Percentiles rank a stretch among this genome's conserved stretches.
Conservation (phyloP, 53 echinoderm and acorn worm species). For the Paracentrotus lividus region DNA sequence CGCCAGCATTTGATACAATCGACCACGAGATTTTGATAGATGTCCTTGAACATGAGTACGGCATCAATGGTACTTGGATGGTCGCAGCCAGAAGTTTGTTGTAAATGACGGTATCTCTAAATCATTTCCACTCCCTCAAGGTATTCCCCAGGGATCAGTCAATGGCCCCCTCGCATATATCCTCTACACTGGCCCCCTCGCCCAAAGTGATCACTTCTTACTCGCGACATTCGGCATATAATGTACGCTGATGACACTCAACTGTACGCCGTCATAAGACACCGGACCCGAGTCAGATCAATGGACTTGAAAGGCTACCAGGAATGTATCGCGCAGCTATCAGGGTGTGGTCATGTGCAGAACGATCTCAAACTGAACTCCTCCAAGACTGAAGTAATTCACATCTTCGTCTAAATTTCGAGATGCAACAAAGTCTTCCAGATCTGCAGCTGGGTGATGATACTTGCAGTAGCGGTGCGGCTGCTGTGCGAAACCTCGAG, state of each 20-base stretch:
- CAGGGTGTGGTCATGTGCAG: neutral
- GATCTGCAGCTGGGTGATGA: neutral
- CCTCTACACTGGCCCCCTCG: neutral
- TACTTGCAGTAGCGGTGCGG: no score
- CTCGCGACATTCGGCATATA: neutral
- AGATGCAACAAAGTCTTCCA: neutral
- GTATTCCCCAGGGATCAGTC: neutral
- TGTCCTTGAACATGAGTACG: no score
- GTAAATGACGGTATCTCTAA: neutral
- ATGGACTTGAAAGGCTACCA: neutral
- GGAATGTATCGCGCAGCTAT: neutral
- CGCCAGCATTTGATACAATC: no score
- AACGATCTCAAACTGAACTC: neutral
- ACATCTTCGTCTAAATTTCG: neutral
- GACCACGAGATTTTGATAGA: no score
- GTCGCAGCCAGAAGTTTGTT: neutral
- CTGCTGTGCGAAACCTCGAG: no score
- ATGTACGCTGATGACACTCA: neutral
- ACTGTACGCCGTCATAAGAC: neutral
- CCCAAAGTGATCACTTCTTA: neutral
- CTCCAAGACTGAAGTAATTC: neutral
- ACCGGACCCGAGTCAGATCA: neutral
- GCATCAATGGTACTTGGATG: no score
- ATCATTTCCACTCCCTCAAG: neutral
- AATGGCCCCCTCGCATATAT: neutral